Base-by-base conservation (phyloP, 2,797 vertebrate species). In the Chloroceryle amazona region DNA sequence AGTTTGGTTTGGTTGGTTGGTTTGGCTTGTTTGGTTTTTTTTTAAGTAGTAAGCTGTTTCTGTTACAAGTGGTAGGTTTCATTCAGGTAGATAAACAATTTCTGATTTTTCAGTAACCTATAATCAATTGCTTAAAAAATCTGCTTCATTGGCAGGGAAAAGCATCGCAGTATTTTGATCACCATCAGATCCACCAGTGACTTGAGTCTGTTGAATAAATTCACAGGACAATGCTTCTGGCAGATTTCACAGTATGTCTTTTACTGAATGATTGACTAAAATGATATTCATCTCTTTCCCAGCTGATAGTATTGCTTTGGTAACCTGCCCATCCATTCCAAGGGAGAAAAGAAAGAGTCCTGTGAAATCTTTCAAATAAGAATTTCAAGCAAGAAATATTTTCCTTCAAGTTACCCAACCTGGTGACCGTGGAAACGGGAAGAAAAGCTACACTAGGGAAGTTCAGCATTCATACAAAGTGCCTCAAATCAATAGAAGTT, bases 281-380 rank as follows among this genome's bases (percentile, higher is more conserved):
- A 82, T 61, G 21, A 80, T 93, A 81, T 90, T 94, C 71, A 96
- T 94, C 78, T 90, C 67, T 95, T 96, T 95, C 83, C 93, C 96
- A 96, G 93, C 78, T 96, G 94, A 96, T 95, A 92, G 51, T 5
- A 46, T 35, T 71, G 90, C 74, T 89, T 81, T 92, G 86, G 86
- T 68, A 80, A 68, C 65, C 65, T 78, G 81, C 91, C 93, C 91
- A 71, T 68, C 81, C 57, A 20, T 92, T 89, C 44, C 5, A 1
- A 49, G 74, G 61, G 44, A 91, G 66, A 73, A 87, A 54, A 81
- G 54, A 68, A 81, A 76, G 35, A 80, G 88, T 81, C 70, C 93
- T 91, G 93, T 11, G 57, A 92, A 95, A 82, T 86, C 74, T 93
- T 92, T 94, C 91, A 96, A 86, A 93, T 17, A 88, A 90, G 55